These are phyloP conservation scores for Gonioctena quinquepunctata DNA, from an alignment of 1,140 invertebrate species.

Conservation along the genomic window DNA sequence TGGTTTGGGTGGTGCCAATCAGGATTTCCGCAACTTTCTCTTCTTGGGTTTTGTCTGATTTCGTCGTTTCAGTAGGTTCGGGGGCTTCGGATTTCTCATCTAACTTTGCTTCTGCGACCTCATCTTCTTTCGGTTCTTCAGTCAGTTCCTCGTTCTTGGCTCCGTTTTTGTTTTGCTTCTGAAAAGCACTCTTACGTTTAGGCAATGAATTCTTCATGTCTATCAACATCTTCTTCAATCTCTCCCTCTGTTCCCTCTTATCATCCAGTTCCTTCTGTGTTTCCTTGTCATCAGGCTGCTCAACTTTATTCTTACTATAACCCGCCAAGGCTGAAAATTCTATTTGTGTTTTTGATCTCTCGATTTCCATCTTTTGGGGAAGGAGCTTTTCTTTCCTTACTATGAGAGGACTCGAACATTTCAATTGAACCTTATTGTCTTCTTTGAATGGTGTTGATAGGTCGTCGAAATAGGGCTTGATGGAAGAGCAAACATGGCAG, in stretches of 20 bases:
- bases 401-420: slow-evolving; percentile 22
- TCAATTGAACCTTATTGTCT: slow-evolving; percentile 20
- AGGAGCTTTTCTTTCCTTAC: slow-evolving; percentile 21
- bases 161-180: slow-evolving; percentile 37
- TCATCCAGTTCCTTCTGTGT: slow-evolving; percentile 29
- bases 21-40: slow-evolving; percentile 44
- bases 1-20: slow-evolving; percentile 42
- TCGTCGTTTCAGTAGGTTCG: not conserved
- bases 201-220: slow-evolving; percentile 71
- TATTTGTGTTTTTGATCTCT: slow-evolving; percentile 52
- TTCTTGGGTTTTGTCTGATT: slow-evolving; percentile 34
- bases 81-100: slow-evolving; percentile 10
- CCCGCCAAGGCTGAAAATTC: slow-evolving; percentile 43
- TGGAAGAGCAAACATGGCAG: slow-evolving; percentile 61
- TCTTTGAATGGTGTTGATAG: slow-evolving; percentile 31
- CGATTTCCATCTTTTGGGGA: slow-evolving; percentile 27
- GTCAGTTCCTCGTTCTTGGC: slow-evolving; percentile 42
- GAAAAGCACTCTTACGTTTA: slow-evolving; percentile 52
- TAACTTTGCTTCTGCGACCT: not conserved
- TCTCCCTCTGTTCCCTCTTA: slow-evolving; percentile 58
- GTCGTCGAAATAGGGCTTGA: slow-evolving; percentile 54
- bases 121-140: slow-evolving; percentile 19
- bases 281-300: slow-evolving; percentile 19
- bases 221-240: slow-evolving; percentile 66
- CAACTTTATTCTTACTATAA: slow-evolving; percentile 34